Evolutionary conservation across 2,113 vertebrate species (phyloP), one percentile per base, ranked within the genome.

Genomic region (Corythaixoides concolor): DNA sequence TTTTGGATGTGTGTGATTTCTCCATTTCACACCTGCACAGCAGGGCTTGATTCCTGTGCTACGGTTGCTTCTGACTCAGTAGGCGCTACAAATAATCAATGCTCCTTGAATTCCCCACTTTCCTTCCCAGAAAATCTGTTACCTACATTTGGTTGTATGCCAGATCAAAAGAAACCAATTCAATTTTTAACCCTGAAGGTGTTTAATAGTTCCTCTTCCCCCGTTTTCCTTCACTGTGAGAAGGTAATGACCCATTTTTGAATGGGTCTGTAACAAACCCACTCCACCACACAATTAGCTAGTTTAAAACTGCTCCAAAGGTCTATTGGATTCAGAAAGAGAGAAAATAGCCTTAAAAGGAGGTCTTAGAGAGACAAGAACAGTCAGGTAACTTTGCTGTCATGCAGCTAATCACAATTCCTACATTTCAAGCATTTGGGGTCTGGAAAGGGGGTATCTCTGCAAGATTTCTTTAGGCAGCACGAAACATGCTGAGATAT

Each of bases 41-140:
- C 70, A 88, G 78, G 93, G 35, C 67, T 93, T 56, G 37, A 85
- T 82, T 93, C 41, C 67, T 55, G 4, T 39, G 80, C 49, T 73
- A 67, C 11, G 5, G 37, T 64, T 90, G 32, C 74, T 94, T 88
- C 78, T 93, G 53, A 83, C 75, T 90, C 92, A 50, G 59, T 70
- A 91, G 85, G 52, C 50, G 52, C 62, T 59, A 74, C 85, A 91
- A 95, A 86, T 86, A 91, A 91, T 70, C 89, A 92, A 64, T 20
- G 63, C 63, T 90, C 55, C 78, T 75, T 83, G 50, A 94, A 84
- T 95, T 93, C 47, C 50, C 19, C 78, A 73, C 50, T 30, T 80
- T 39, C 86, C 37, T 83, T 83, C 50, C 18, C 0, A 4, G 81
- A 50, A 93, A 94, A 90, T n/a, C 22, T 69, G 47, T 83, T 80